Conservation (phyloP, 1,140 invertebrate genomes). For the Rhopalosiphum maidis region DNA sequence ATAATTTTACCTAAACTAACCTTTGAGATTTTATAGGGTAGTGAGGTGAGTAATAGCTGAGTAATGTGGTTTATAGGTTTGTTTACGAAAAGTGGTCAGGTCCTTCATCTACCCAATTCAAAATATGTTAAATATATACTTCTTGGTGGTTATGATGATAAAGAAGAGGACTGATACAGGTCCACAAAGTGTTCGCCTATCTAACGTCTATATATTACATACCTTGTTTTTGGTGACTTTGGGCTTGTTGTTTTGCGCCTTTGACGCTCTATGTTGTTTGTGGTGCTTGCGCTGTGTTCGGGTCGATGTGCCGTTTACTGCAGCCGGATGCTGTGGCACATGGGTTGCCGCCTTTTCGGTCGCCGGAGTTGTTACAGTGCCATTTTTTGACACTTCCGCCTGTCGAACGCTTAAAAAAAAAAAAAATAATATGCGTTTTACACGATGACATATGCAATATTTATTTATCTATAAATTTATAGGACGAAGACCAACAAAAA, state of each 20-base stretch:
- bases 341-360: background rate
- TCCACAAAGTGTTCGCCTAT: background rate
- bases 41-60: background rate
- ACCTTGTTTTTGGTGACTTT: constrained; percentile 58
- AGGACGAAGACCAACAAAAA: background rate
- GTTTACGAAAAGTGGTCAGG: background rate
- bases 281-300: background rate
- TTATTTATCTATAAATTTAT: background rate
- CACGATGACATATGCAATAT: background rate
- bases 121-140: background rate
- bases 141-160: background rate
- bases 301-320: background rate
- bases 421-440: background rate
- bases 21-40: background rate
- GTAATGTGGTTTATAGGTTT: background rate
- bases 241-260: constrained; percentile 58
- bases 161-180: background rate
- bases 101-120: background rate
- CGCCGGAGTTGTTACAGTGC: background rate
- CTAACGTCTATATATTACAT: background rate
- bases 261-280: constrained; percentile 43
- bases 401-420: background rate
- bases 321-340: background rate
- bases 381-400: background rate
- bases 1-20: background rate